Base-by-base conservation (phyloP, 2,113 vertebrate species). In the Peromyscus polionotus region DNA sequence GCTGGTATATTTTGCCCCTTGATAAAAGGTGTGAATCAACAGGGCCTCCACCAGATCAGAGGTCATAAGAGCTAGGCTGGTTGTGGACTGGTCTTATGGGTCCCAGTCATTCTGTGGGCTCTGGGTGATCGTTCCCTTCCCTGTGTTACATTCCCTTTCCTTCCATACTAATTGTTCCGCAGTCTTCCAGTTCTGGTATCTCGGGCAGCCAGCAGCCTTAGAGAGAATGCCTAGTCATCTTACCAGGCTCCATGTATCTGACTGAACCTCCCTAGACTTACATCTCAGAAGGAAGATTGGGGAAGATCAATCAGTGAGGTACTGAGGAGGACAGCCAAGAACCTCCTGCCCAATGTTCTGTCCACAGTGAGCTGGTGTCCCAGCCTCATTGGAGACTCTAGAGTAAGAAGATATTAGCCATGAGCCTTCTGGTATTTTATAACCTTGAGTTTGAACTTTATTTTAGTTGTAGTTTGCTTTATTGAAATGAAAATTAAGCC, bases 401-500 rank as follows among this genome's bases (percentile, higher is more conserved):
- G 22, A 51, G 5, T 54, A 75, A 22, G 42, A 75, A 45, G 4
- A 85, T 83, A 75, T 73, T n/a, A 65, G 22, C 65, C 22, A 31
- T n/a, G 3, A 89, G 39, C 72, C n/a, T 9, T 7, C 33, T 48
- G 31, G 26, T 81, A n/a, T 20, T 85, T 92, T 80, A 80, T 9
- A 68, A 59, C 1, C 36, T 76, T 76, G 36, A 72, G 33, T 90
- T 93, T 80, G 77, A 80, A 73, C 39, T 87, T 84, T 76, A 36
- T 91, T 88, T 94, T 77, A 59, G 13, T n/a, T 89, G 31, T 73
- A 20, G 70, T 61, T 68, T 83, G 5, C 16, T 94, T 88, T 97
- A 6, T 57, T 79, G 54, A 59, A 94, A 65, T 85, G 8, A 95
- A 95, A 80, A 84, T 8, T 61, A 51, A 48, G n/a, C 63, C 10